These are phyloP conservation scores for Sprattus sprattus DNA, from an alignment of 2,113 vertebrate species.

Conservation along the genomic window DNA sequence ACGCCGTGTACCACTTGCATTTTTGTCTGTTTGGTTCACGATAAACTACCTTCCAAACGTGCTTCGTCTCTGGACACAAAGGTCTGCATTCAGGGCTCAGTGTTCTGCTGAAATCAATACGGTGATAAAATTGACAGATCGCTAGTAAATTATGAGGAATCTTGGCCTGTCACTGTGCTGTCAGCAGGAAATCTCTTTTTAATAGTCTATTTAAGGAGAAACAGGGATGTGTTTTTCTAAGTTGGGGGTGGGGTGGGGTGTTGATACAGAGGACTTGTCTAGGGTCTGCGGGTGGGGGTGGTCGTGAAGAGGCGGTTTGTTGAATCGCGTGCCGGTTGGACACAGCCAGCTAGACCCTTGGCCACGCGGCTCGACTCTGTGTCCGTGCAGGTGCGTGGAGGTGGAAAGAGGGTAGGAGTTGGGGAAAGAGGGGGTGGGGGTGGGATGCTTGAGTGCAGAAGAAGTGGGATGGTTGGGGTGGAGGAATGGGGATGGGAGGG, in stretches of 20 bases:
- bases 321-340: conserved; percentile 45
- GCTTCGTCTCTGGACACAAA: conserved; percentile 35
- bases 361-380: background rate
- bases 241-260: conserved; percentile 52
- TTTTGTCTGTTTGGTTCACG: background rate
- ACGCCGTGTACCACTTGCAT: background rate
- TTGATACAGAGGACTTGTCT: conserved; percentile 52
- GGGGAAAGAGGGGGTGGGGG: background rate
- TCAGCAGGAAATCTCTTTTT: conserved; percentile 66
- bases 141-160: conserved; percentile 54
- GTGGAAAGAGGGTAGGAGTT: conserved; percentile 14
- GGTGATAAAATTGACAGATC: conserved; percentile 56
- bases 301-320: conserved; percentile 26
- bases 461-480: background rate
- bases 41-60: conserved; percentile 35
- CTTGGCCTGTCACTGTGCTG: conserved; percentile 51
- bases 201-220: conserved; percentile 57
- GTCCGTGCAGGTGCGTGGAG: conserved; percentile 36
- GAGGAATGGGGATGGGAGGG: background rate
- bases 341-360: conserved; percentile 31
- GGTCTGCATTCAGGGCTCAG: conserved; percentile 37
- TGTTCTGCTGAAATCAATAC: conserved; percentile 52
- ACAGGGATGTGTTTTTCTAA: conserved; percentile 55
- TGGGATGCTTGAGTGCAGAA: conserved; percentile 14
- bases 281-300: conserved; percentile 33